phyloP scores from a whole-genome alignment of 2,113 vertebrate species.

The Lamprologus tigripictilis region DNA sequence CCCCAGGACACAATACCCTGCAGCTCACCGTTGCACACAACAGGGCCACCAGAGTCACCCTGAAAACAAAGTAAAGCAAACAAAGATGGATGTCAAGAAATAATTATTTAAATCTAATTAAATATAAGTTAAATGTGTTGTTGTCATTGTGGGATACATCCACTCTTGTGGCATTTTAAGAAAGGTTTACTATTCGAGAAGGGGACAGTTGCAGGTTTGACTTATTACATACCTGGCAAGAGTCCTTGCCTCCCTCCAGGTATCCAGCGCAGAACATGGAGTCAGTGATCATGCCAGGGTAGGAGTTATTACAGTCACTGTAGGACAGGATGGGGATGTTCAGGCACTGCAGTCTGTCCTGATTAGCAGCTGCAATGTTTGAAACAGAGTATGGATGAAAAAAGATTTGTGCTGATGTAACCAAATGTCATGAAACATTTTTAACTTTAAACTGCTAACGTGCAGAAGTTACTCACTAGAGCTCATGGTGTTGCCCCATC shows the following conservation, averaged over 20 bases:
- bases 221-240: slow-evolving; percentile 72
- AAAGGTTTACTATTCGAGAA: background rate
- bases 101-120: too few relatives aligned
- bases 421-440: background rate
- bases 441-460: background rate
- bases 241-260: slow-evolving; percentile 79
- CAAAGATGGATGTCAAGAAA: background rate
- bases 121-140: accelerated
- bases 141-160: too few relatives aligned
- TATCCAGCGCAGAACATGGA: slow-evolving; percentile 82
- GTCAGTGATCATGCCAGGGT: slow-evolving; percentile 73
- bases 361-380: slow-evolving; percentile 7
- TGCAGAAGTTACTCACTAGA: slow-evolving; percentile 34
- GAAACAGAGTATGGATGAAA: background rate
- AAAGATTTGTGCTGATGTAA: accelerated
- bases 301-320: slow-evolving; percentile 63
- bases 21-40: too few relatives aligned
- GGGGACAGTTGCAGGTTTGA: background rate
- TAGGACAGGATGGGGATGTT: slow-evolving; percentile 72
- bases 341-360: slow-evolving; percentile 72
- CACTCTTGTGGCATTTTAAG: background rate
- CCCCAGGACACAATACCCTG: too few relatives aligned
- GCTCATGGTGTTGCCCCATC: slow-evolving; percentile 81
- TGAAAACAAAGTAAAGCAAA: background rate
- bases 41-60: too few relatives aligned